A percentile compares a stretch with the other conserved stretches of the same genome.
Conservation (phyloP, 2,113 vertebrate species). For the Tyrannus savana region DNA sequence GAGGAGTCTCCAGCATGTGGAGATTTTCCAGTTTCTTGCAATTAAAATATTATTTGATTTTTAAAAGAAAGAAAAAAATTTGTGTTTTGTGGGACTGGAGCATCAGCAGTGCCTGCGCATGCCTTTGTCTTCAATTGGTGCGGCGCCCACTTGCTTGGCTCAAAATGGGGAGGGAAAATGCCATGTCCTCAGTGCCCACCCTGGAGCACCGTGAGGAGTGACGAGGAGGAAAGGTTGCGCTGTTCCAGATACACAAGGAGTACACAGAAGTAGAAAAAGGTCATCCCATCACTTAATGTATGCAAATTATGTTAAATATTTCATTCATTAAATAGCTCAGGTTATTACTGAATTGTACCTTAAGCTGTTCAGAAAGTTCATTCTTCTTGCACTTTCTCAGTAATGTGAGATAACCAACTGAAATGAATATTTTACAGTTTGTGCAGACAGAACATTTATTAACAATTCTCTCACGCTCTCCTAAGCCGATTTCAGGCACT, state of each 20-base stretch:
- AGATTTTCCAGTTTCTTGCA: not conserved
- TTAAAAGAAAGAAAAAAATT: not conserved
- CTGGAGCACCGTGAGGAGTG: not conserved
- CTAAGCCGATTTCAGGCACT: not conserved
- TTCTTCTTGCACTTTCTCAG: constrained; percentile 49
- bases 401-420: constrained; percentile 54
- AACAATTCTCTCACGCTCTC: constrained; percentile 72
- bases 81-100: rapidly evolving
- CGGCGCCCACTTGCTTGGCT: not conserved
- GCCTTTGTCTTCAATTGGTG: not conserved
- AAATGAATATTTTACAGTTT: constrained; percentile 67
- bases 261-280: not conserved
- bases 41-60: not conserved
- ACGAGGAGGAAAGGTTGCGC: not conserved
- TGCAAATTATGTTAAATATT: constrained; percentile 66
- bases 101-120: not conserved
- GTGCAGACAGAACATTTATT: constrained; percentile 80
- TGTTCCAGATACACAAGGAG: not conserved
- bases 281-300: constrained; percentile 20
- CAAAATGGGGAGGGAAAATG: not conserved
- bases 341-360: constrained; percentile 55
- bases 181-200: not conserved
- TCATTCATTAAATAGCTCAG: constrained; percentile 65
- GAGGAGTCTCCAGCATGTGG: not conserved
- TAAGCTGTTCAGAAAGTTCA: constrained; percentile 63